Evolutionary conservation across 2,797 vertebrate genomes (phyloP).

Genomic region (Otolemur crassicaudatus): DNA sequence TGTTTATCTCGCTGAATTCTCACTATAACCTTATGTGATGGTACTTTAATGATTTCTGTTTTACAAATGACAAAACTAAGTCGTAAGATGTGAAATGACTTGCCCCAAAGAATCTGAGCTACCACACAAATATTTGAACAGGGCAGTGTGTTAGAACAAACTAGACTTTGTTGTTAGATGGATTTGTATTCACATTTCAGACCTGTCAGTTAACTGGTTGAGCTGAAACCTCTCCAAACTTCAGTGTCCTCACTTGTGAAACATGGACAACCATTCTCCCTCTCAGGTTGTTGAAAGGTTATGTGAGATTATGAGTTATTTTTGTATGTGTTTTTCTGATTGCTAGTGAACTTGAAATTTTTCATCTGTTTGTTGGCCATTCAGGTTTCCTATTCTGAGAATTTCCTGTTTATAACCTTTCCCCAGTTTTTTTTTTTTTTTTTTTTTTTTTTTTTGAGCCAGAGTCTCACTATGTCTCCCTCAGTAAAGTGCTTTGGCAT

Average conservation of each 20-base stretch:
- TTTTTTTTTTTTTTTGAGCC: background rate
- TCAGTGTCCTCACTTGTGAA: background rate
- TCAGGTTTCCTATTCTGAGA: background rate
- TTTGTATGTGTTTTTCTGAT: conserved; percentile 41
- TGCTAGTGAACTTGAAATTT: background rate
- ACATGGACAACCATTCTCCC: background rate
- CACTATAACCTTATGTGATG: background rate
- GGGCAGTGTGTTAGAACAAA: background rate
- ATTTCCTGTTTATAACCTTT: background rate
- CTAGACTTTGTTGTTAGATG: background rate
- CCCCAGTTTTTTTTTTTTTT: background rate
- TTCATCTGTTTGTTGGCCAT: background rate
- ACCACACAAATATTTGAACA: background rate
- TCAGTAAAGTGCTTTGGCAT: no score
- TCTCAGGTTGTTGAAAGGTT: background rate
- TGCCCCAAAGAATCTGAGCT: background rate
- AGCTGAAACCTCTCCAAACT: background rate
- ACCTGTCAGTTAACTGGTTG: background rate
- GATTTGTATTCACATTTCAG: background rate
- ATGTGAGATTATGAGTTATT: background rate
- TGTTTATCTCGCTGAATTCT: background rate
- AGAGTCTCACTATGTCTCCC: no score
- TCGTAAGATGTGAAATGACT: background rate
- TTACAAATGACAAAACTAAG: background rate
- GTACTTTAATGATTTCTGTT: background rate